Conservation (phyloP, 2,113 vertebrate species). For the Xyliphius kryptos region DNA sequence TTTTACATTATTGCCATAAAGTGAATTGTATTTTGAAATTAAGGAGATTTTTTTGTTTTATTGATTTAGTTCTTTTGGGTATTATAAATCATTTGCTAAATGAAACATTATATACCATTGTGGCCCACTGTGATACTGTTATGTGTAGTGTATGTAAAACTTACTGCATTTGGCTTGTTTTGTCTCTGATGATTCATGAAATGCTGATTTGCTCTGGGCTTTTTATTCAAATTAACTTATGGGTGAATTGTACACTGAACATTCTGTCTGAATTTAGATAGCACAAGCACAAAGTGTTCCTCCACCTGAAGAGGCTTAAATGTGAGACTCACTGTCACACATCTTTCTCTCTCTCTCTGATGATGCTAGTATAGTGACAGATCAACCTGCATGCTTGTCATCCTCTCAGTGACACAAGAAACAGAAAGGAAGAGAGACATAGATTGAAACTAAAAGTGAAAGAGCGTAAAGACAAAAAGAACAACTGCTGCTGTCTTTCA, state of each 20-base stretch:
- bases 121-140: too few species aligned
- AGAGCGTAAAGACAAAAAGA: slow-evolving; percentile 12
- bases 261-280: not conserved
- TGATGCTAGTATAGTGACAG: slow-evolving; percentile 60
- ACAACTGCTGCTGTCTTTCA: slow-evolving; percentile 24
- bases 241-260: not conserved
- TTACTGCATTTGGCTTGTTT: not conserved
- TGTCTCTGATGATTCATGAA: not conserved
- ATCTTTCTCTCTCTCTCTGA: slow-evolving; percentile 61
- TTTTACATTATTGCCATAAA: too few species aligned
- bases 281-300: slow-evolving; percentile 20
- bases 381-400: slow-evolving; percentile 61
- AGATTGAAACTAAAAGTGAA: slow-evolving; percentile 14
- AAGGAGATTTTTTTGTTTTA: too few species aligned
- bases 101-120: not conserved
- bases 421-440: slow-evolving; percentile 17
- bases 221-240: too few species aligned
- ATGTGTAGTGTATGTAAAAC: not conserved
- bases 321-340: slow-evolving; percentile 65
- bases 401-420: slow-evolving; percentile 44
- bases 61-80: too few species aligned
- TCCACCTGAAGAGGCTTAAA: slow-evolving; percentile 42
- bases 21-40: too few species aligned
- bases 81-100: not conserved
- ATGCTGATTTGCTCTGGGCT: not conserved